A percentile compares a stretch with the other conserved stretches of the same genome.
Evolutionary conservation across 2,797 vertebrate species (phyloP).

Genomic region (Ispidina picta): DNA sequence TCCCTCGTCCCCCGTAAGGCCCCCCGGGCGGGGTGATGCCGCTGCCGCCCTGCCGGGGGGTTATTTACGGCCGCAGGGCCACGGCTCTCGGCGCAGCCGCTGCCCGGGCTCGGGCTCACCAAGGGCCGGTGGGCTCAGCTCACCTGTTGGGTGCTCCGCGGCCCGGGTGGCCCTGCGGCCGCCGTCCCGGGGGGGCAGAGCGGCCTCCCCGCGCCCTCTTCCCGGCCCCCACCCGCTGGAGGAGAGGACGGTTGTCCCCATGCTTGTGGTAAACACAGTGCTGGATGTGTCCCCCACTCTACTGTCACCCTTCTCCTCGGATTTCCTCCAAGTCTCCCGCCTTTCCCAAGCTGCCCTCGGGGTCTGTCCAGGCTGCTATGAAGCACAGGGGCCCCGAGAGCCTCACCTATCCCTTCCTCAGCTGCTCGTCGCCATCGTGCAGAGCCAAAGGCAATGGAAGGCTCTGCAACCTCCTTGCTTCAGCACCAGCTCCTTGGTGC

Average conservation of each 20-base stretch:
- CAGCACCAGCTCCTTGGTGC: background rate
- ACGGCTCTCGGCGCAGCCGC: rapidly evolving
- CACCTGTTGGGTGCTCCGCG: background rate
- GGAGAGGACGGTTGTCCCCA: background rate
- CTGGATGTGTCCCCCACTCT: background rate
- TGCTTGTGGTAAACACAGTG: no score
- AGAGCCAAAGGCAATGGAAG: rapidly evolving
- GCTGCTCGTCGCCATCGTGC: rapidly evolving
- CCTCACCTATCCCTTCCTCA: background rate
- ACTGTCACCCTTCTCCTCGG: background rate
- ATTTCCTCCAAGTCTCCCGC: background rate
- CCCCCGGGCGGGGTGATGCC: background rate
- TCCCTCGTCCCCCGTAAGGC: background rate
- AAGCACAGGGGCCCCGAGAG: background rate
- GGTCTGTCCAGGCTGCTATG: background rate
- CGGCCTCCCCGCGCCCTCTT: background rate
- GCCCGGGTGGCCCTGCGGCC: background rate
- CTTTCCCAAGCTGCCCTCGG: background rate
- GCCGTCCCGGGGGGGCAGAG: rapidly evolving
- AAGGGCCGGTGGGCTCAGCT: background rate
- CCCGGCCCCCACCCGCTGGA: rapidly evolving
- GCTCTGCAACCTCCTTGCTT: background rate
- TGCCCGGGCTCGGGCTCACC: no score
- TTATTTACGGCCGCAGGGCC: background rate
- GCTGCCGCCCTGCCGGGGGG: background rate